Percentiles rank a stretch among this genome's conserved stretches.
These are phyloP conservation scores for Saccopteryx bilineata DNA, from an alignment of 2,113 vertebrate genomes.

Conservation along the genomic window DNA sequence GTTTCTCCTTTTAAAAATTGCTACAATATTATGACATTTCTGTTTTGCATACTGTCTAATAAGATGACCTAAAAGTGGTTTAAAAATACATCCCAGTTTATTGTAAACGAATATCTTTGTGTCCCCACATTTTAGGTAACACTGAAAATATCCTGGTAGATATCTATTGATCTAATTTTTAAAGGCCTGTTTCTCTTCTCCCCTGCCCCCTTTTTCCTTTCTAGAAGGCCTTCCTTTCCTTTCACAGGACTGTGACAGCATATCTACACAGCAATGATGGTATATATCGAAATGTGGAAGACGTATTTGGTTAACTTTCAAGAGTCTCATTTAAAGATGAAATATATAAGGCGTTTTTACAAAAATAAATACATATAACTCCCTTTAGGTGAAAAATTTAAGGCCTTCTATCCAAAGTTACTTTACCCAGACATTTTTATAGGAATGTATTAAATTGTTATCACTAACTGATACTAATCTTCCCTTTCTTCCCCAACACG, in stretches of 20 bases:
- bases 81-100: not conserved
- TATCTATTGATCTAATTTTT: not conserved
- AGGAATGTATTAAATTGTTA: not conserved
- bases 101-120: not conserved
- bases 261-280: not conserved
- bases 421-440: not conserved
- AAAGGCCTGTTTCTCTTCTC: not conserved
- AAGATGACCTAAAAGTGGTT: not conserved
- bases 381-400: conserved; percentile 8
- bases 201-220: not conserved
- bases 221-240: not conserved
- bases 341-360: not conserved
- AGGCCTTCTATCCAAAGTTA: not conserved
- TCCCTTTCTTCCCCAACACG: not conserved
- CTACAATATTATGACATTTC: not conserved
- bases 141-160: not conserved
- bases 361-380: not conserved
- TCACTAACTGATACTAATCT: not conserved
- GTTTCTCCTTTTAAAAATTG: not conserved
- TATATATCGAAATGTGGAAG: not conserved
- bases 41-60: not conserved
- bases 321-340: not conserved
- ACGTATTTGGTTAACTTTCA: not conserved
- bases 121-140: not conserved
- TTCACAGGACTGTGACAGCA: not conserved